Evolutionary conservation across 2,113 vertebrate species (phyloP), one percentile per base, ranked within the genome.

Genomic region (Nanorana parkeri): DNA sequence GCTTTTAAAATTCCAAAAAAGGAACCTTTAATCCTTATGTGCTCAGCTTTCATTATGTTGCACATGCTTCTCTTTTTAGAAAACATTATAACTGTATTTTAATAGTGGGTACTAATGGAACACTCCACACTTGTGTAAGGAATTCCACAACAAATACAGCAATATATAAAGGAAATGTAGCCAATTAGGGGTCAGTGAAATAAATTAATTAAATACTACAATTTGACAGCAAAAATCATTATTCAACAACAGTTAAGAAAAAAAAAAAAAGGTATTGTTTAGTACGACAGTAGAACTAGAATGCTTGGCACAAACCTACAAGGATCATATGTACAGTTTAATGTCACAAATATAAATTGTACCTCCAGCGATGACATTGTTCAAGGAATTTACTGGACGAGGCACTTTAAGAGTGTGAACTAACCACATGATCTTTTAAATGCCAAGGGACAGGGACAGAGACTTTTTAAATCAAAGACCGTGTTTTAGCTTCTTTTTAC

Each of bases 1-100:
- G 79, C 68, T 81, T 81, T 81, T 73, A 81, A 81, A 72, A 81
- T 73, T 73, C 58, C 58, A 64, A 73, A 81, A 52, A 81, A 24
- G 7, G 21, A 73, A 73, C 60, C 79, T 73, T 80, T 81, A 58
- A 64, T 29, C 68, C 26, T 65, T 6, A 61, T 32, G 26, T 81
- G 24, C 32, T 81, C 20, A 65, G 54, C 32, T 19, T 41, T 80
- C 78, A 81, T 19, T 74, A 66, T 74, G 26, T 20, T 16, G 17
- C 6, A 8, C 69, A 4, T 17, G 61, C 20, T 68, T 83, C 68
- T 28, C 28, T 76, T 83, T 76, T 28, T 26, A 28, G 36, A 28
- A 74, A n/a, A n/a, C 17, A 75, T 26, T 76, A 83, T 83, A 76
- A 28, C 58, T 76, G 68, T 47, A 76, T 47, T 76, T 82, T 82